Evolutionary conservation across 2,888 invertebrate genomes (phyloP), one percentile per base, ranked within the genome.

Genomic region (Exephanes ischioxanthus): DNA sequence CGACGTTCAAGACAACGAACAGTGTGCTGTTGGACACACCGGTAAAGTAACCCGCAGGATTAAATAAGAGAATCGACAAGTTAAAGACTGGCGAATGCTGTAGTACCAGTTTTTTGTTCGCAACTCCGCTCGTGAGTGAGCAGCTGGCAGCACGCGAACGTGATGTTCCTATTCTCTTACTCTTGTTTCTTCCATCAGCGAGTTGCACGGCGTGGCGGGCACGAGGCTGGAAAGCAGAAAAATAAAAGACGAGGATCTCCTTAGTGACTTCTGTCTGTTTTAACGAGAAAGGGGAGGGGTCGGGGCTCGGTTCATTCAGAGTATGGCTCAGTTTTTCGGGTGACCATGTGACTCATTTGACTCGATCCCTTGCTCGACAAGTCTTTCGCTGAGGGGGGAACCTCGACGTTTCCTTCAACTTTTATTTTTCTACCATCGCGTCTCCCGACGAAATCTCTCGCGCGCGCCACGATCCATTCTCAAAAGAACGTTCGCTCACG

Each of bases 211-310:
- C 77, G 79, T 71, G 51, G 41, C 26, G 73, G 82, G 81, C 79
- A 88, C 81, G 70, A 61, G 68, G 61, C 67, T 66, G 67, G 67
- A 80, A 85, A 76, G 85, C 77, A 71, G 71, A 63, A 63, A 63
- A 30, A 76, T 63, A 82, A 85, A 77, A 83, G 67, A 83, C 67
- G 79, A 83, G 61, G 72, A 81, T 70, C 80, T 68, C 80, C 73
- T 73, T 63, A 63, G 80, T 80, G 83, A 86, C 85, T 86, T 80
- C 83, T 86, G 90, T 88, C 86, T 88, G 89, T 85, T 91, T 90
- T 90, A 92, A 91, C 91, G 92, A 92, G 90, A 84, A 87, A 85
- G 89, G 85, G 87, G 89, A 87, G 89, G 88, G 81, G 86, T 88
- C 89, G 89, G 87, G 87, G 88, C 51, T 51, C 76, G 45, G 67